Conservation (phyloP, 2,888 invertebrate genomes). For the Scaptomyza parva region DNA sequence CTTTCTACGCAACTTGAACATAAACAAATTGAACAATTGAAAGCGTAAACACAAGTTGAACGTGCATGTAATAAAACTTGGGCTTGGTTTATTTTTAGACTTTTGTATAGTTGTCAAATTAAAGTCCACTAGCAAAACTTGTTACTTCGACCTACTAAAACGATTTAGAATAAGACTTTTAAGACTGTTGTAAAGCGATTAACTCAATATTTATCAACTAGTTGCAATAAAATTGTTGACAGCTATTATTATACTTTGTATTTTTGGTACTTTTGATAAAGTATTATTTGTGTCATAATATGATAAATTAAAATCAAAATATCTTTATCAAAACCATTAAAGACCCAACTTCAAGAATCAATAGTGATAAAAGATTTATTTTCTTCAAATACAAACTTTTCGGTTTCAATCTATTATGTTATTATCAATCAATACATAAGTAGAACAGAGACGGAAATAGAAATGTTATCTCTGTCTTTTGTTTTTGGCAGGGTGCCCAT, state of each 20-base stretch:
- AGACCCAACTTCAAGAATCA: not conserved
- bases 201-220: not conserved
- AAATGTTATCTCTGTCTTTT: not conserved
- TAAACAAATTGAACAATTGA: not conserved
- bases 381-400: too few species aligned
- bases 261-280: not conserved
- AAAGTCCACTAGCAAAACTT: not conserved
- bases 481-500: slow-evolving; percentile 6
- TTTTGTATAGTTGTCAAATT: not conserved
- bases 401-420: too few species aligned
- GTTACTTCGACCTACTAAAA: not conserved
- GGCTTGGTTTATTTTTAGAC: not conserved
- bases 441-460: not conserved
- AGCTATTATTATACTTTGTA: too few species aligned
- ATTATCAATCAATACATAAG: not conserved
- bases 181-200: not conserved
- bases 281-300: not conserved
- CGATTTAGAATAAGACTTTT: not conserved
- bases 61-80: not conserved
- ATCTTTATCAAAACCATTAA: not conserved
- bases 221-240: not conserved
- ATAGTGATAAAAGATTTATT: too few species aligned
- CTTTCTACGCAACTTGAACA: not conserved
- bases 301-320: too few species aligned
- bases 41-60: not conserved